These are phyloP conservation scores for Trichechus manatus DNA, from an alignment of 2,113 vertebrate species.

Conservation along the genomic window DNA sequence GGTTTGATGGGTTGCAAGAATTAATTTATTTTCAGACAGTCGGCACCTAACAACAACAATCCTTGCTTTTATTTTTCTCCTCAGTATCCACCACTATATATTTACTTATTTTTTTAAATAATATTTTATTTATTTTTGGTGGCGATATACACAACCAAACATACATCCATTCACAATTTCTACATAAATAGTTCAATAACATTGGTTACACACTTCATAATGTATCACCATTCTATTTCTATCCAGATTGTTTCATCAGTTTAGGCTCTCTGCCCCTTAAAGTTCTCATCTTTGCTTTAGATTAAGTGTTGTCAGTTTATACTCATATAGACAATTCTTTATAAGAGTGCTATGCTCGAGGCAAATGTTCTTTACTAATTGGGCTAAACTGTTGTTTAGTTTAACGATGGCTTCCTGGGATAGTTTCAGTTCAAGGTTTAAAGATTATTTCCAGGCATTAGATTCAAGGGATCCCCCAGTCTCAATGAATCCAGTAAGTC, in stretches of 20 bases:
- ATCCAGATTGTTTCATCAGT: not conserved
- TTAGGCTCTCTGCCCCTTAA: not conserved
- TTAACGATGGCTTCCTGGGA: not conserved
- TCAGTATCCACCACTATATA: not conserved
- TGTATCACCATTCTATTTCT: not conserved
- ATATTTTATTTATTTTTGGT: not conserved
- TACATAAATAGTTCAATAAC: not conserved
- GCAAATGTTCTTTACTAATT: not conserved
- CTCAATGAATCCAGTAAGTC: not conserved
- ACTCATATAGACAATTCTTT: not conserved
- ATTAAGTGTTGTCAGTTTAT: not conserved
- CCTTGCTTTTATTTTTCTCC: not conserved
- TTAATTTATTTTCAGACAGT: not conserved
- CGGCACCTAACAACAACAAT: too few relatives aligned
- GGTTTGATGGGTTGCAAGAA: not conserved
- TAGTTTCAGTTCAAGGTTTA: not conserved
- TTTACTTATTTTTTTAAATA: not conserved
- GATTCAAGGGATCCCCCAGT: not conserved
- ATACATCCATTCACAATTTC: not conserved
- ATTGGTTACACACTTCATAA: not conserved
- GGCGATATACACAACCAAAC: not conserved
- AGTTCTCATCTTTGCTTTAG: not conserved
- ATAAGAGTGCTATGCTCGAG: not conserved
- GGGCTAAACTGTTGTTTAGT: not conserved
- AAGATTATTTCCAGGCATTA: not conserved